Conservation (phyloP, 2,888 invertebrate genomes). For the Megalurothrips usitatus region DNA sequence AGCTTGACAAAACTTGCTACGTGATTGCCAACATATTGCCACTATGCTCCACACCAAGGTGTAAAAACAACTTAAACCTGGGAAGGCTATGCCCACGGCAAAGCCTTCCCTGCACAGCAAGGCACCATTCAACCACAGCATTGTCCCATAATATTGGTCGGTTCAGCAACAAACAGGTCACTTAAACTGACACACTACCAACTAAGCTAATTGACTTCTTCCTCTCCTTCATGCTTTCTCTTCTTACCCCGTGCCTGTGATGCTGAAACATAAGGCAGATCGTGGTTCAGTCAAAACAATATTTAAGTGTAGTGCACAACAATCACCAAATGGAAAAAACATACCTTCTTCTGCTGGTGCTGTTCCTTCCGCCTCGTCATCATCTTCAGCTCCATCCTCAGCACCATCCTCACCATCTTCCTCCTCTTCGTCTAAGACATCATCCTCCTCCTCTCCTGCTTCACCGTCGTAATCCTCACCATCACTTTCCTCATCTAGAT, state of each 20-base stretch:
- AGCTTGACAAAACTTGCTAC: slow-evolving; percentile 14
- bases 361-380: slow-evolving; percentile 27
- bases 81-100: not conserved
- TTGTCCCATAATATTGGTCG: slow-evolving; percentile 14
- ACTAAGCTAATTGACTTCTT: slow-evolving; percentile 27
- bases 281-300: not conserved
- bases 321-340: not conserved
- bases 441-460: slow-evolving; percentile 27
- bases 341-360: slow-evolving; percentile 23
- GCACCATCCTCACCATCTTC: slow-evolving; percentile 28
- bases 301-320: not conserved
- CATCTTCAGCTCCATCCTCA: slow-evolving; percentile 24
- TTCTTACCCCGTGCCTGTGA: slow-evolving; percentile 29
- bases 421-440: slow-evolving; percentile 26
- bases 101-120: not conserved
- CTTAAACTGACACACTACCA: not conserved
- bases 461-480: slow-evolving; percentile 29
- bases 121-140: slow-evolving; percentile 24
- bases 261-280: not conserved
- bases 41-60: not conserved
- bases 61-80: slow-evolving; percentile 18
- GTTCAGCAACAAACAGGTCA: slow-evolving; percentile 16
- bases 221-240: slow-evolving; percentile 29
- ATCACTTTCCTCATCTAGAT: slow-evolving; percentile 47
- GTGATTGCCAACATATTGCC: slow-evolving; percentile 20